phyloP scores from a whole-genome alignment of 2,113 vertebrate species.

The Solea senegalensis region DNA sequence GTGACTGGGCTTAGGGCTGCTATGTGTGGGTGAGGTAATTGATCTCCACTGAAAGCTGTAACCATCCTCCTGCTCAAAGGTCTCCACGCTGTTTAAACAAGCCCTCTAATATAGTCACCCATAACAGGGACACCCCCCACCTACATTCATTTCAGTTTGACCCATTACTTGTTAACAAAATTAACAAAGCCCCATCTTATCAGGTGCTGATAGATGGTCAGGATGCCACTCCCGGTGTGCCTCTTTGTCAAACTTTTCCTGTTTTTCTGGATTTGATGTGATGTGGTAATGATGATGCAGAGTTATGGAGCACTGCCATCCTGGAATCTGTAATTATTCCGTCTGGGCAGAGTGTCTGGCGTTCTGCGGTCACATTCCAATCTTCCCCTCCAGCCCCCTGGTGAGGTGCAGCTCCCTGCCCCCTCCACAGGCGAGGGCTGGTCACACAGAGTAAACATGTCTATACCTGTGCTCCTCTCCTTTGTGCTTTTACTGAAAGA shows the following conservation, averaged over 20 bases:
- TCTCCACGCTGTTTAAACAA: slow-evolving; percentile 69
- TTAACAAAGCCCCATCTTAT: neutral
- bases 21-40: slow-evolving; percentile 43
- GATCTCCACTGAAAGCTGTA: slow-evolving; percentile 33
- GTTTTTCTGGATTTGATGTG: slow-evolving; percentile 26
- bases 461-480: slow-evolving; percentile 65
- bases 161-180: slow-evolving; percentile 27
- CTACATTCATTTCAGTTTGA: slow-evolving; percentile 21
- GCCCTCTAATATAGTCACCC: slow-evolving; percentile 21
- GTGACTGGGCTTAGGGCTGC: slow-evolving; percentile 21
- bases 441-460: slow-evolving; percentile 68
- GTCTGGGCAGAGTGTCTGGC: slow-evolving; percentile 78
- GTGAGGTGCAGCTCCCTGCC: slow-evolving; percentile 62
- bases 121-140: slow-evolving; percentile 29
- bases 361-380: slow-evolving; percentile 80
- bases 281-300: slow-evolving; percentile 48
- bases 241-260: slow-evolving; percentile 1
- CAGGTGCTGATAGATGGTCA: neutral
- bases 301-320: slow-evolving; percentile 61
- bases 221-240: neutral
- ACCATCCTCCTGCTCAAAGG: slow-evolving; percentile 68
- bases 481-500: slow-evolving; percentile 34
- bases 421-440: slow-evolving; percentile 37
- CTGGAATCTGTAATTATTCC: slow-evolving; percentile 78
- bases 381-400: slow-evolving; percentile 61